phyloP scores from a whole-genome alignment of 2,797 vertebrate genomes.

The Typhlichthys subterraneus region DNA sequence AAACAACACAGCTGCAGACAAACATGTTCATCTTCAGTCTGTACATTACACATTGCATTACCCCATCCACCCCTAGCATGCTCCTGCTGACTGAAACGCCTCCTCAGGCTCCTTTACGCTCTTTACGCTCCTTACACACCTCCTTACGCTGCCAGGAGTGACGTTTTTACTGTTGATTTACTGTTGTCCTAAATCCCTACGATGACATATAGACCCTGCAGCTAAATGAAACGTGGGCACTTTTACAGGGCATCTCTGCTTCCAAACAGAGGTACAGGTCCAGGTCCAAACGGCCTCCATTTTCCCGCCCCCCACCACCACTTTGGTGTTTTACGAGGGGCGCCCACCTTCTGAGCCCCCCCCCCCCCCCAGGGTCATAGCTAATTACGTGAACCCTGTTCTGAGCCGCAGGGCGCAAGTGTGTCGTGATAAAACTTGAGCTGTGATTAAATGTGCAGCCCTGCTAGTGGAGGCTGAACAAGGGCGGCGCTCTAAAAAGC shows the following conservation, averaged over 20 bases:
- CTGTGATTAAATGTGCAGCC: constrained; percentile 71
- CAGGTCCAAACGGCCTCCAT: constrained; percentile 65
- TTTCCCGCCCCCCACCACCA: constrained; percentile 47
- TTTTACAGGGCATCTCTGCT: constrained; percentile 74
- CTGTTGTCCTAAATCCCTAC: constrained; percentile 59
- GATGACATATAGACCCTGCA: constrained; percentile 71
- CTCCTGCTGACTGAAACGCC: constrained; percentile 35
- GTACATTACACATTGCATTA: constrained; percentile 31
- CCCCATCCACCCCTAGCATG: constrained; percentile 36
- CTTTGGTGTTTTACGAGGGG: constrained; percentile 69
- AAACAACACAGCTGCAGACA: too few relatives aligned
- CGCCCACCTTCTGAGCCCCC: constrained; percentile 62
- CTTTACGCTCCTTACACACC: constrained; percentile 53
- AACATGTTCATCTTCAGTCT: constrained; percentile 22
- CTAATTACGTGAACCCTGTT: constrained; percentile 79
- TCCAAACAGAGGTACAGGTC: constrained; percentile 65
- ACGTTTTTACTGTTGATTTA: constrained; percentile 46
- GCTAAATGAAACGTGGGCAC: constrained; percentile 64
- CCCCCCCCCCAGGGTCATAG: constrained; percentile 61
- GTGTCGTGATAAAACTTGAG: constrained; percentile 77
- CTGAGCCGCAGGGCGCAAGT: constrained; percentile 67
- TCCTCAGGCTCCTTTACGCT: constrained; percentile 29
- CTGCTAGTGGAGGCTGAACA: constrained; percentile 69
- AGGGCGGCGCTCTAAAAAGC: constrained; percentile 52
- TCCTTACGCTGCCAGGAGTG: constrained; percentile 60